phyloP scores from a whole-genome alignment of 2,113 vertebrate species.

The Neofelis nebulosa region DNA sequence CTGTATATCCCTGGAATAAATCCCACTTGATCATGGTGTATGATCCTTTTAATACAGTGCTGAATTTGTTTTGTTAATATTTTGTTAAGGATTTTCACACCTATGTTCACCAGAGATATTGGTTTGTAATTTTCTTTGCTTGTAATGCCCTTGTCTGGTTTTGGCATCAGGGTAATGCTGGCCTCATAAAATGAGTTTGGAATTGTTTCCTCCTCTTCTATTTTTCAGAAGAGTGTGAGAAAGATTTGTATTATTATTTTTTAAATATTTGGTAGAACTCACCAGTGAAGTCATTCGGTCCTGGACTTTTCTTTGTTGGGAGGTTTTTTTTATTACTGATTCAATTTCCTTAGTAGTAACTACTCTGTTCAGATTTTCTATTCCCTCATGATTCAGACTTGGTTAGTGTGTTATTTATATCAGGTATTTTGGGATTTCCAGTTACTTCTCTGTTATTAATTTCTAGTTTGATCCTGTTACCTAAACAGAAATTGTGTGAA shows the following conservation, averaged over 20 bases:
- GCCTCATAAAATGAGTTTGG: background rate
- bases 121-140: background rate
- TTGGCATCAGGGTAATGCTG: background rate
- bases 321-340: background rate
- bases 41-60: background rate
- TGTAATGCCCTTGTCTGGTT: background rate
- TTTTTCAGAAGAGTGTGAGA: background rate
- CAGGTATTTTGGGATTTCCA: background rate
- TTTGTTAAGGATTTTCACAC: background rate
- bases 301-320: background rate
- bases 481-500: background rate
- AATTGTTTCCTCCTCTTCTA: background rate
- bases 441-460: background rate
- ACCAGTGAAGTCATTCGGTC: background rate
- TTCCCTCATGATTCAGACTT: background rate
- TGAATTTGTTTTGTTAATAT: background rate
- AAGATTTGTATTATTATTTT: background rate
- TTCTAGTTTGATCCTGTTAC: background rate
- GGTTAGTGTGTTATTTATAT: background rate
- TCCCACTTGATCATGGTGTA: background rate
- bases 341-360: background rate
- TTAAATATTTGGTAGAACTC: background rate
- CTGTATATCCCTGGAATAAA: background rate
- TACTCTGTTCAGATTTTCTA: background rate
- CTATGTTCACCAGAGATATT: background rate